Percentiles rank a stretch among this genome's conserved stretches.
phyloP scores from a whole-genome alignment of 2,888 invertebrate genomes.

The Epinotia brunnichana region DNA sequence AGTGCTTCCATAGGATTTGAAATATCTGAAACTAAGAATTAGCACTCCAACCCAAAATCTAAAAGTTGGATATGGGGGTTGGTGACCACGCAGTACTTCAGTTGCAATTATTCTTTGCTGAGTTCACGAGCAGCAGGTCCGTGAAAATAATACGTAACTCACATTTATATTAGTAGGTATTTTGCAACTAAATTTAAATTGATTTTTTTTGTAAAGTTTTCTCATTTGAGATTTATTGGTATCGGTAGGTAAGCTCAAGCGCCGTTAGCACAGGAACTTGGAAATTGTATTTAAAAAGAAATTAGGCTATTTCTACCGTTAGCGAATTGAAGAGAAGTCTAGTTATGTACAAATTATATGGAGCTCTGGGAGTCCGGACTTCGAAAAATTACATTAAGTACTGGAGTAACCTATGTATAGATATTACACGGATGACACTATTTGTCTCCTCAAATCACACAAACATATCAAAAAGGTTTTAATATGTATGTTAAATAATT shows the following conservation, averaged over 20 bases:
- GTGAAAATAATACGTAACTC: no score
- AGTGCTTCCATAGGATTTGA: no score
- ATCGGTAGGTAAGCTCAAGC: conserved; percentile 7
- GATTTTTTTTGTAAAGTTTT: conserved; percentile 22
- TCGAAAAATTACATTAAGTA: not conserved
- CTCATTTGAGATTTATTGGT: conserved; percentile 30
- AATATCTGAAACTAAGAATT: no score
- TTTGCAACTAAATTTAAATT: conserved; percentile 17
- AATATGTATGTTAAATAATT: not conserved
- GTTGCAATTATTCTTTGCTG: no score
- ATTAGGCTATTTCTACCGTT: conserved; percentile 39
- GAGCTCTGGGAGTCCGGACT: not conserved
- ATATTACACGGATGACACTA: no score
- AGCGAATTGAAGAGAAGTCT: conserved; percentile 16
- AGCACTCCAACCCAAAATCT: no score
- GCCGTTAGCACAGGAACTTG: conserved; percentile 33
- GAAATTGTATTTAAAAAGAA: conserved; percentile 38
- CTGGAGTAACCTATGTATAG: not conserved
- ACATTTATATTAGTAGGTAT: not conserved
- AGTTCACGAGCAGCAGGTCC: no score
- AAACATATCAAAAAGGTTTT: not conserved
- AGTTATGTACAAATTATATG: not conserved
- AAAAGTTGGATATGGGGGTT: no score
- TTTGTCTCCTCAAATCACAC: no score
- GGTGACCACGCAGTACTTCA: no score